These are phyloP conservation scores for Trilocha varians DNA, from an alignment of 2,888 invertebrate species.

Conservation along the genomic window DNA sequence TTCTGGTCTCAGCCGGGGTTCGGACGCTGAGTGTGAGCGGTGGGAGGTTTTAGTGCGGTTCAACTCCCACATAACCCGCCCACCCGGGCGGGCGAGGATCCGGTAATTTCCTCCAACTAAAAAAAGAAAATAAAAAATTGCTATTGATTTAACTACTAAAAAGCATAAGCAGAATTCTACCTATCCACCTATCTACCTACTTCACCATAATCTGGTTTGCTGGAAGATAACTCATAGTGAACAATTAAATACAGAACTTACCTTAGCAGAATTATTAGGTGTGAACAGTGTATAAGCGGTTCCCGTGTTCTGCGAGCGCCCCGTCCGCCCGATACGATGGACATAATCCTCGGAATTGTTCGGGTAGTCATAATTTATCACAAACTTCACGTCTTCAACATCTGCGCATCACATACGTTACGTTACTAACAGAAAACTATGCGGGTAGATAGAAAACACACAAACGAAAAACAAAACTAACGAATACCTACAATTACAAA, in stretches of 20 bases:
- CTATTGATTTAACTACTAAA: too few species aligned
- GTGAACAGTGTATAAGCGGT: conserved; percentile 98
- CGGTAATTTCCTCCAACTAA: too few species aligned
- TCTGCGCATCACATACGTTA: conserved; percentile 72
- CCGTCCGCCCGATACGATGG: conserved; percentile 96
- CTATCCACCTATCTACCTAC: too few species aligned
- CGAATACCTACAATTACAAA: conserved; percentile 6
- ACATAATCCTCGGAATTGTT: conserved; percentile 98
- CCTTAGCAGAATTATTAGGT: conserved; percentile 88
- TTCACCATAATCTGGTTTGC: too few species aligned
- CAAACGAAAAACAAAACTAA: conserved; percentile 11
- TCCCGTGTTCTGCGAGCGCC: conserved; percentile 92
- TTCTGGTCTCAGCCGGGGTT: too few species aligned
- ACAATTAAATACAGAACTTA: conserved; percentile 12
- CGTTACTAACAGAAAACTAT: conserved; percentile 1
- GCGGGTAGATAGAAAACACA: conserved; percentile 7
- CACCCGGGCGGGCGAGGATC: too few species aligned
- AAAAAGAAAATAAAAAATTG: too few species aligned
- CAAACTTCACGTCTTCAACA: conserved; percentile 99
- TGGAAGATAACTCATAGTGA: too few species aligned
- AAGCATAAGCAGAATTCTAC: too few species aligned
- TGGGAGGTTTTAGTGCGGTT: too few species aligned
- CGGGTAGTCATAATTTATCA: conserved; percentile 99
- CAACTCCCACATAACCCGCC: too few species aligned
- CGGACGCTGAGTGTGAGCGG: too few species aligned